Conservation (phyloP, 35 echinoderm and acorn worm species). For the Amphiura filiformis region DNA sequence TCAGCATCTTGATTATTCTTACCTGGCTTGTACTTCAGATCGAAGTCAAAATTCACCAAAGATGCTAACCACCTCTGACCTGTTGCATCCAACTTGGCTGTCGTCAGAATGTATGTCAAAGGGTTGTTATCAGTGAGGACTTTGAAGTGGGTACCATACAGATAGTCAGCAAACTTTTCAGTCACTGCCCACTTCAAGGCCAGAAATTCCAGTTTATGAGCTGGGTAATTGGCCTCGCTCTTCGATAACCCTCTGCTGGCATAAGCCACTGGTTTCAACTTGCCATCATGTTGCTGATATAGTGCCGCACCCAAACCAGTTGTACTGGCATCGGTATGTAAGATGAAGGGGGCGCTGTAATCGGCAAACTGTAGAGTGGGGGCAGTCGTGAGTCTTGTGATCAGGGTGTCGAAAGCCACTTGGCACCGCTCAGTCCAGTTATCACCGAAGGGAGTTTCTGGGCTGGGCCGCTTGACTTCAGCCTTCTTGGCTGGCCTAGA, state of each 20-base stretch:
- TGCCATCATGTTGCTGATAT: constrained; percentile 50
- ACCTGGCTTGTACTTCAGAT: constrained; percentile 34
- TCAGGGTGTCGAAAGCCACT: constrained; percentile 31
- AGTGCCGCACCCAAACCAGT: constrained; percentile 54
- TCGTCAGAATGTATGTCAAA: constrained; percentile 53
- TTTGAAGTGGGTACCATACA: neutral
- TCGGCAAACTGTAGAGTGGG: constrained; percentile 44
- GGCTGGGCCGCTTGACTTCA: neutral
- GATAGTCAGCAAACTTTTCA: constrained; percentile 44
- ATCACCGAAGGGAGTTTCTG: constrained; percentile 11
- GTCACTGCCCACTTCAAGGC: constrained; percentile 27
- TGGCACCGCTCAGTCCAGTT: constrained; percentile 35
- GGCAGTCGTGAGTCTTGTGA: constrained; percentile 38
- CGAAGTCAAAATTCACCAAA: constrained; percentile 47
- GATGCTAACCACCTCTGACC: constrained; percentile 75
- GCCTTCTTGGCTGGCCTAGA: neutral
- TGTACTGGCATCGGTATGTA: constrained; percentile 45
- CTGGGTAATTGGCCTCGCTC: constrained; percentile 48
- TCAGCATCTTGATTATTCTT: constrained; percentile 45
- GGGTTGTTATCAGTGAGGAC: constrained; percentile 78
- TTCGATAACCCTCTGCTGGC: constrained; percentile 54
- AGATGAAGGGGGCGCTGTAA: constrained; percentile 30
- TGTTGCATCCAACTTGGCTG: constrained; percentile 60
- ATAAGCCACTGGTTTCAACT: constrained; percentile 40
- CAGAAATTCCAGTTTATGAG: constrained; percentile 31